phyloP scores from a whole-genome alignment of 2,888 invertebrate species.

The Griposia aprilina region DNA sequence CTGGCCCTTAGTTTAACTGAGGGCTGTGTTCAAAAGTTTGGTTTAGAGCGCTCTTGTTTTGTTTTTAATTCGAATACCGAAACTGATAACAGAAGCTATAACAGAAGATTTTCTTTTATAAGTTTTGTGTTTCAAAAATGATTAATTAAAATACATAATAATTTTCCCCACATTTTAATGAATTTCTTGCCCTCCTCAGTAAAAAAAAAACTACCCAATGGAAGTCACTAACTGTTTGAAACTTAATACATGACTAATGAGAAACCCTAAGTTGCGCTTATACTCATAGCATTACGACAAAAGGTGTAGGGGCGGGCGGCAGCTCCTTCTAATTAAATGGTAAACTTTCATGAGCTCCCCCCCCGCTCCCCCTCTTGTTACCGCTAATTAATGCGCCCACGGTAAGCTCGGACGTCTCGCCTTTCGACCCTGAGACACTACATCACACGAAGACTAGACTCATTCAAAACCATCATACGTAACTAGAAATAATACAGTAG shows the following conservation, averaged over 20 bases:
- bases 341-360: conserved; percentile 89
- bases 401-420: conserved; percentile 81
- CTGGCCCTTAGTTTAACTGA: not conserved
- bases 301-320: conserved; percentile 82
- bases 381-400: conserved; percentile 89
- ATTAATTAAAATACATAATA: not conserved
- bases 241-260: conserved; percentile 83
- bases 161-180: not conserved
- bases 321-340: conserved; percentile 90
- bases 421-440: conserved; percentile 71
- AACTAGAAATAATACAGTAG: not conserved
- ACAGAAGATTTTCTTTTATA: not conserved
- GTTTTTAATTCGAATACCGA: not conserved
- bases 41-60: not conserved
- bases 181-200: not conserved
- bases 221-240: conserved; percentile 71
- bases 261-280: conserved; percentile 85
- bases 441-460: conserved; percentile 66
- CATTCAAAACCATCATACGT: conserved; percentile 29
- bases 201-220: conserved; percentile 27
- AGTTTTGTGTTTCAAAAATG: not conserved
- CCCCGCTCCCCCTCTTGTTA: conserved; percentile 66
- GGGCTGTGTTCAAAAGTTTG: not conserved
- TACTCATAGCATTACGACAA: conserved; percentile 85
- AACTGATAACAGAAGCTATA: not conserved